A percentile compares a stretch with the other conserved stretches of the same genome.
Conservation (phyloP, 2,888 invertebrate species). For the Octonoba sinensis region DNA sequence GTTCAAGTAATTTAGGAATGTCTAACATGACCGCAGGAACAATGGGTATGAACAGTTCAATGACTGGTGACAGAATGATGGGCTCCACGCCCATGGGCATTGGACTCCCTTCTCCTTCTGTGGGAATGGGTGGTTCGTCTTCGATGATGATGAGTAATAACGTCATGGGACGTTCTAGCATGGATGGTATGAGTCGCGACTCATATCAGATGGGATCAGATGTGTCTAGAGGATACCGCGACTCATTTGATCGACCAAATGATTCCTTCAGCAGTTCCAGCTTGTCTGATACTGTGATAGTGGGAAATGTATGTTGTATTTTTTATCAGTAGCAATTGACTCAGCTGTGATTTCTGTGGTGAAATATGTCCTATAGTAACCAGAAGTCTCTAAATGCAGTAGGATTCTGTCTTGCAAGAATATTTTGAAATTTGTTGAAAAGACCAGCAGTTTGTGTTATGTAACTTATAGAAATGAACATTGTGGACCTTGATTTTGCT, state of each 20-base stretch:
- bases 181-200: conserved; percentile 50
- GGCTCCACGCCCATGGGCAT: conserved; percentile 65
- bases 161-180: conserved; percentile 44
- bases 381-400: too few species aligned
- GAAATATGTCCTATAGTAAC: too few species aligned
- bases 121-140: conserved; percentile 48
- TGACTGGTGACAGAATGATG: conserved; percentile 56
- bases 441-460: too few species aligned
- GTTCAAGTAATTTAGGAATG: conserved; percentile 63
- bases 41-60: conserved; percentile 65
- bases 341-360: not conserved
- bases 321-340: not conserved
- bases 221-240: conserved; percentile 43
- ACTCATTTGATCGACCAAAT: conserved; percentile 51
- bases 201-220: conserved; percentile 35
- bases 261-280: conserved; percentile 46
- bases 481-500: too few species aligned
- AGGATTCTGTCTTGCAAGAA: too few species aligned
- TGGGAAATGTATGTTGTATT: conserved; percentile 58
- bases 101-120: conserved; percentile 55
- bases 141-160: conserved; percentile 49
- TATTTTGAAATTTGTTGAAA: too few species aligned
- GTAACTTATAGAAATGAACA: too few species aligned
- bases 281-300: conserved; percentile 56
- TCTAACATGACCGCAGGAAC: conserved; percentile 64